Evolutionary conservation across 2,888 invertebrate genomes (phyloP).

Genomic region (Mimachlamys varia): DNA sequence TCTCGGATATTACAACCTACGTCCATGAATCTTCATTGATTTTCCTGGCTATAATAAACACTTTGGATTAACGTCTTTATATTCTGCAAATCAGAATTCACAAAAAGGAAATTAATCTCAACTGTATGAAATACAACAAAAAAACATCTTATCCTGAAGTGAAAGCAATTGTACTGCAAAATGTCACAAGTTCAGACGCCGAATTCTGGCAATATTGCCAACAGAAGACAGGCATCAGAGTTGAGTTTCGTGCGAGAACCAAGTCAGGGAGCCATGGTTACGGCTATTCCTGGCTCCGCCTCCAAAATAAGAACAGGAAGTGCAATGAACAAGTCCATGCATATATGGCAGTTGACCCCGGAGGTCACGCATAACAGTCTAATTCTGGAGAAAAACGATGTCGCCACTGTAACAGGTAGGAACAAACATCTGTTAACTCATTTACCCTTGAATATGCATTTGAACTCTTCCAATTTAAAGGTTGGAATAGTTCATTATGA

Average conservation of each 20-base stretch:
- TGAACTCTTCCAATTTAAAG: too few relatives aligned
- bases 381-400: not conserved
- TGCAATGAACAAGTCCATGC: conserved; percentile 14
- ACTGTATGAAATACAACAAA: not conserved
- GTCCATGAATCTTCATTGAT: not conserved
- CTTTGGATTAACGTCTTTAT: too few relatives aligned
- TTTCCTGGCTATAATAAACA: not conserved
- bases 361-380: conserved; percentile 50
- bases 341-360: conserved; percentile 51
- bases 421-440: not conserved
- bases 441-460: too few relatives aligned
- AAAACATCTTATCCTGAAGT: not conserved
- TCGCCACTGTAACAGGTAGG: conserved; percentile 14
- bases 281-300: not conserved
- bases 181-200: conserved; percentile 23
- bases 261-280: not conserved
- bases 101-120: not conserved
- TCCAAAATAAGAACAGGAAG: conserved; percentile 16
- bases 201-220: not conserved
- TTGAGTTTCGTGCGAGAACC: conserved; percentile 13
- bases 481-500: too few relatives aligned
- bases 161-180: not conserved
- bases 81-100: not conserved
- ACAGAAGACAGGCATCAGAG: not conserved
- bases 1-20: not conserved